Conservation (phyloP, 2,797 vertebrate genomes). For the Melanotaenia maccullochi region DNA sequence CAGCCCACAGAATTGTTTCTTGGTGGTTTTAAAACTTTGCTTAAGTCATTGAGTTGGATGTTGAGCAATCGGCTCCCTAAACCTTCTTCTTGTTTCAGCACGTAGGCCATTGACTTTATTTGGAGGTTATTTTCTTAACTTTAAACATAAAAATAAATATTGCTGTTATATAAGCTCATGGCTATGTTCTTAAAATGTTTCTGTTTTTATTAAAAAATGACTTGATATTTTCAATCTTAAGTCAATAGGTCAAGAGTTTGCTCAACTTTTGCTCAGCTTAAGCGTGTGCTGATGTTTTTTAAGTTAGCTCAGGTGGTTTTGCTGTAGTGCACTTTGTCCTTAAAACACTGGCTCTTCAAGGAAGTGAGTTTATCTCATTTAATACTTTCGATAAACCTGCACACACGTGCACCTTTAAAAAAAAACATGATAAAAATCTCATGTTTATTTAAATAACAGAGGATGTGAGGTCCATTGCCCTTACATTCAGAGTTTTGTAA, state of each 20-base stretch:
- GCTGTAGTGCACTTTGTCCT: conserved; percentile 21
- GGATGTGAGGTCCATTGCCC: conserved; percentile 81
- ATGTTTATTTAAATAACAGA: conserved; percentile 84
- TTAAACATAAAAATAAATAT: neutral
- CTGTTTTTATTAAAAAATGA: too few relatives aligned
- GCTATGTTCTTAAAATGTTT: neutral
- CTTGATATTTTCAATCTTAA: conserved; percentile 1
- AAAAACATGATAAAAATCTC: conserved; percentile 27
- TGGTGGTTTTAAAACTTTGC: conserved; percentile 74
- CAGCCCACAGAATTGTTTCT: conserved; percentile 77
- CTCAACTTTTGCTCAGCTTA: neutral
- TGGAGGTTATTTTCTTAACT: conserved; percentile 20
- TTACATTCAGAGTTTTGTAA: conserved; percentile 78
- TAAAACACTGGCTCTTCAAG: conserved; percentile 34
- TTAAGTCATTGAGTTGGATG: conserved; percentile 73
- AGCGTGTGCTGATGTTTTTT: conserved; percentile 41
- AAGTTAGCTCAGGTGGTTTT: conserved; percentile 37
- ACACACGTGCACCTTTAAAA: conserved; percentile 69
- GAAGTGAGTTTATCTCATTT: conserved; percentile 57
- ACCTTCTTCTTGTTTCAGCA: conserved; percentile 36
- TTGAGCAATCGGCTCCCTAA: conserved; percentile 71
- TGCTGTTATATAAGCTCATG: neutral
- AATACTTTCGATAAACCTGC: conserved; percentile 41
- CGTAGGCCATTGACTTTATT: conserved; percentile 29
- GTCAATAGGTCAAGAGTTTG: neutral